A percentile compares a stretch with the other conserved stretches of the same genome.
Conservation (phyloP, 1,140 invertebrate genomes). For the Babylonia areolata region DNA sequence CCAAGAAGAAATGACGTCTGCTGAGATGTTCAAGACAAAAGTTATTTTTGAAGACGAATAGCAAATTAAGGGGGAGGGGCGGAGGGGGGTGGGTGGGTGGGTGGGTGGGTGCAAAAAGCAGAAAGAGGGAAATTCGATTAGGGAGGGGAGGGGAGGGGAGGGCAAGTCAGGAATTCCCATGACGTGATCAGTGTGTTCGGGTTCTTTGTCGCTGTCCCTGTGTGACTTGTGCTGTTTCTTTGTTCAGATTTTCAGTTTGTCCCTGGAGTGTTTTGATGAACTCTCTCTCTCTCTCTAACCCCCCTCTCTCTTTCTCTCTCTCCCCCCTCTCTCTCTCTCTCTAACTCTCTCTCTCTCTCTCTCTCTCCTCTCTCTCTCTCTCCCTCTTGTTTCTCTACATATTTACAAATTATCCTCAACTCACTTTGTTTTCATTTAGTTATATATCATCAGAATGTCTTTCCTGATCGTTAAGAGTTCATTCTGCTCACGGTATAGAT, state of each 20-base stretch:
- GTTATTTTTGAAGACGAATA: neutral
- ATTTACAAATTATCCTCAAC: too few species aligned
- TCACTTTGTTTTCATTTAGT: too few species aligned
- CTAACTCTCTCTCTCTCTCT: neutral
- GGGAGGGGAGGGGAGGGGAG: neutral
- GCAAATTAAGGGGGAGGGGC: neutral
- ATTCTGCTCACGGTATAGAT: too few species aligned
- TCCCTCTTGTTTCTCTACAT: too few species aligned
- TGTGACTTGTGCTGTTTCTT: neutral
- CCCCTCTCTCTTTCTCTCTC: neutral
- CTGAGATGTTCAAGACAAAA: neutral
- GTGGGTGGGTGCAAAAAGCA: too few species aligned
- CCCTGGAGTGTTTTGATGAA: neutral
- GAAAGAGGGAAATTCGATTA: constrained; percentile 2
- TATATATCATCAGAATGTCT: too few species aligned
- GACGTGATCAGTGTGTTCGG: neutral
- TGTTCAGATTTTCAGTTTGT: neutral
- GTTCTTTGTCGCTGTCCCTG: neutral
- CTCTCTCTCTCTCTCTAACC: neutral
- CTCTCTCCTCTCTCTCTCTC: neutral
- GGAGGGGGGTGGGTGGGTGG: too few species aligned
- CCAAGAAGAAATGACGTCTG: constrained; percentile 16
- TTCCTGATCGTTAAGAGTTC: too few species aligned
- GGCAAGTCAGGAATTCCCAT: neutral
- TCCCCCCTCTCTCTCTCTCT: neutral